Percentiles rank a stretch among this genome's conserved stretches.
These are phyloP conservation scores for Drosophila prostipennis DNA, from an alignment of 2,888 invertebrate genomes.

Conservation along the genomic window DNA sequence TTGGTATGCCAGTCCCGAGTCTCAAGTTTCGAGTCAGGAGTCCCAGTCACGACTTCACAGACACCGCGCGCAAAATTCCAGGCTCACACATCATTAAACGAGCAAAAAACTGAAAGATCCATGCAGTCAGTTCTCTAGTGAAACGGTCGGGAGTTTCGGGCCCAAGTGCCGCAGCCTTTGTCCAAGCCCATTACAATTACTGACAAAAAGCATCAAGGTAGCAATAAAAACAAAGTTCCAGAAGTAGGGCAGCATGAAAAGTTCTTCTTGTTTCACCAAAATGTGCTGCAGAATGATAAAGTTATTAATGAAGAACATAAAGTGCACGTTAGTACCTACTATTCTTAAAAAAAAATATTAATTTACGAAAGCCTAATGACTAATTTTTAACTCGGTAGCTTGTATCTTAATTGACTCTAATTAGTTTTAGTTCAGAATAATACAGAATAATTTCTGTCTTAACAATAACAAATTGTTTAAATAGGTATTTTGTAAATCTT, in stretches of 20 bases:
- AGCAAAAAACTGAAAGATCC: slow-evolving; percentile 62
- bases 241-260: slow-evolving; percentile 7
- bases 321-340: no score
- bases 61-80: slow-evolving; percentile 77
- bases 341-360: no score
- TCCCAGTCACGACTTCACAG: slow-evolving; percentile 62
- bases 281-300: background rate
- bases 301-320: no score
- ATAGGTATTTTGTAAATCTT: no score
- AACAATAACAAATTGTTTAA: no score
- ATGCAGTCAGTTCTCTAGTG: slow-evolving; percentile 29
- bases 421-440: no score
- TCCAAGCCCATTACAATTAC: slow-evolving; percentile 76
- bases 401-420: no score
- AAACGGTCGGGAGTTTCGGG: slow-evolving; percentile 22
- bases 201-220: slow-evolving; percentile 77
- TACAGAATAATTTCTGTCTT: no score
- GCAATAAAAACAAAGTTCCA: slow-evolving; percentile 60
- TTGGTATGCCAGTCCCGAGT: slow-evolving; percentile 73
- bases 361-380: no score
- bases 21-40: slow-evolving; percentile 27
- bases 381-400: no score
- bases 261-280: background rate
- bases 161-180: slow-evolving; percentile 37
- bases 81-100: slow-evolving; percentile 78